These are phyloP conservation scores for Netelia melanura DNA, from an alignment of 2,888 invertebrate species.

Conservation along the genomic window DNA sequence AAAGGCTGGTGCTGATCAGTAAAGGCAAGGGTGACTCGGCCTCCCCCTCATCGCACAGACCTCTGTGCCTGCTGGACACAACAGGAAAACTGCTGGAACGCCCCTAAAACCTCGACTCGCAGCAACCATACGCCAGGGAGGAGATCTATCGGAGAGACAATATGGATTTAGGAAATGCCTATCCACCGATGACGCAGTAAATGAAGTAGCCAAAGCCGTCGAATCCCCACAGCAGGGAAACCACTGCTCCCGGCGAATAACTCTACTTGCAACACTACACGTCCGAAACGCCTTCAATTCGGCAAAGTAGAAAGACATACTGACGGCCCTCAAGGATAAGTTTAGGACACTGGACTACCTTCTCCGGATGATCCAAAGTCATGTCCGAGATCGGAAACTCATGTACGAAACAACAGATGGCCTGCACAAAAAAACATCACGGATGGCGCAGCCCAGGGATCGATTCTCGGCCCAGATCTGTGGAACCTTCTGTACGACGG, in stretches of 20 bases:
- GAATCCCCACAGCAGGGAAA: conserved; percentile 18
- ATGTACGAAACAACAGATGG: conserved; percentile 48
- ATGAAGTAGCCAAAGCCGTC: conserved; percentile 51
- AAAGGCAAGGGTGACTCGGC: conserved; percentile 61
- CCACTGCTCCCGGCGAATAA: conserved; percentile 44
- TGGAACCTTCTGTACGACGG: conserved; percentile 53
- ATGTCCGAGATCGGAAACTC: conserved; percentile 54
- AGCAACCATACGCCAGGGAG: conserved; percentile 51
- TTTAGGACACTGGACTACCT: conserved; percentile 68
- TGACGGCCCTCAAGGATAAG: background rate
- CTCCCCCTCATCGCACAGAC: conserved; percentile 68
- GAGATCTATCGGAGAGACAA: conserved; percentile 63
- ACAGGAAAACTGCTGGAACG: conserved; percentile 66
- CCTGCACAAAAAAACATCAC: background rate
- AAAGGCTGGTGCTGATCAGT: conserved; percentile 64
- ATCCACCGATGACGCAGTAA: conserved; percentile 52
- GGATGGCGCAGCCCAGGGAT: conserved; percentile 21
- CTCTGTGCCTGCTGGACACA: conserved; percentile 70
- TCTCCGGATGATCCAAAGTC: conserved; percentile 53
- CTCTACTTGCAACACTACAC: conserved; percentile 58
- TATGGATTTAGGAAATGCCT: conserved; percentile 65
- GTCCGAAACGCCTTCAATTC: conserved; percentile 14
- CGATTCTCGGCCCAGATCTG: conserved; percentile 40
- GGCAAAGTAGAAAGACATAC: conserved; percentile 58
- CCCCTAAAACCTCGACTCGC: conserved; percentile 58